Conservation (phyloP, 2,888 invertebrate genomes). For the Mellilla xanthometata region DNA sequence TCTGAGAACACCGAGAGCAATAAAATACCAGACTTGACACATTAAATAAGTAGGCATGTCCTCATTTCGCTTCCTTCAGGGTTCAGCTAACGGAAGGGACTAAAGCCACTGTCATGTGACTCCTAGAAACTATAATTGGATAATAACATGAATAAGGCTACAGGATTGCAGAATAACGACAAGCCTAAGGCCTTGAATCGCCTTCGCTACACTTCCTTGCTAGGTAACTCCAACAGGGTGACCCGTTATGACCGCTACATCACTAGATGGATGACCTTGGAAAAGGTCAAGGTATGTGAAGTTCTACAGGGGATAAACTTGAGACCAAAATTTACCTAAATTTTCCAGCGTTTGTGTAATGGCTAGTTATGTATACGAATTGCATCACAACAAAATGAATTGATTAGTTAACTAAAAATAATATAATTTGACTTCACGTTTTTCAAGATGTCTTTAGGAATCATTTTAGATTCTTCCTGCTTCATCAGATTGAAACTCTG, state of each 20-base stretch:
- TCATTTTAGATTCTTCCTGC: no score
- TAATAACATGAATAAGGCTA: constrained; percentile 18
- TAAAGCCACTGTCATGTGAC: constrained; percentile 12
- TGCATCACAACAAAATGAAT: no score
- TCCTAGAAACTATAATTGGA: constrained; percentile 27
- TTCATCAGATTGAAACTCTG: no score
- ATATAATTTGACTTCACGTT: no score
- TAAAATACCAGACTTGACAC: neutral
- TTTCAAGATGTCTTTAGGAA: no score
- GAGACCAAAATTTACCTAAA: no score
- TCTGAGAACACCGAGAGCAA: neutral
- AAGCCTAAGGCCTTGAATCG: constrained; percentile 6
- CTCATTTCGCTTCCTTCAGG: constrained; percentile 5
- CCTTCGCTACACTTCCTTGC: constrained; percentile 17
- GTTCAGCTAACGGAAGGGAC: constrained; percentile 1
- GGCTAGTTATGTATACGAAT: no score
- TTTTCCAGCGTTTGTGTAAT: no score
- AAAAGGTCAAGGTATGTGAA: constrained; percentile 2
- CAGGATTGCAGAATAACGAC: constrained; percentile 19
- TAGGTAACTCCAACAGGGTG: neutral
- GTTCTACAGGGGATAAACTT: neutral
- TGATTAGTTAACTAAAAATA: no score
- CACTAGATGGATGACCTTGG: neutral
- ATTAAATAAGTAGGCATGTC: neutral
- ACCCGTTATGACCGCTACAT: constrained; percentile 3